Base-by-base conservation (phyloP, 23 tunicate species). In the Halocynthia roretzi region DNA sequence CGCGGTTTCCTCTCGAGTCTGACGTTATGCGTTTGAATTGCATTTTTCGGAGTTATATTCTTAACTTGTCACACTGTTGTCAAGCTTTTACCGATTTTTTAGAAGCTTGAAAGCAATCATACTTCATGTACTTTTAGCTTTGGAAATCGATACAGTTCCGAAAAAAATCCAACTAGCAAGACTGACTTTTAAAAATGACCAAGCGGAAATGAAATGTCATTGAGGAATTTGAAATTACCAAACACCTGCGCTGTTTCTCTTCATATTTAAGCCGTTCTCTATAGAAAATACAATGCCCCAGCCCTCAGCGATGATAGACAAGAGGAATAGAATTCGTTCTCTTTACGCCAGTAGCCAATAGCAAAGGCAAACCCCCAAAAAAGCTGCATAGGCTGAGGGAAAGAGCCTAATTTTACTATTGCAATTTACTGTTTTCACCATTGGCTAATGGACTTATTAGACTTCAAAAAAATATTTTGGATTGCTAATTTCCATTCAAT, bases 191-290 rank as follows among this genome's bases (percentile, higher is more conserved):
- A 74, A 14, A 54, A 54, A 74, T 31, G 44, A 31, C 44, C 44
- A 31, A 31, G 44, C 44, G 78, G 78, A 74, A 74, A 74, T 74
- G 78, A 74, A 74, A 54, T 20, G 40, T 54, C 50, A 64, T 74
- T 62, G 10, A 14, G 65, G 78, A 74, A 74, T 74, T 54, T 48
- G 6, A 65, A 65, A 65, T 65, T 48, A 48, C 19, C 31, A 20
- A 65, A 48, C 70, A 48, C 19, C 15, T 15, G 70, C 19, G n/a
- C 70, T 65, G 70, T 48, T 65, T 65, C 70, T 5, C 31, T 65
- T 65, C 70, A 48, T 65, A 20, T 65, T 15, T 20, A 65, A 65
- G 70, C n/a, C 10, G 9, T 65, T 10, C 31, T 15, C 6, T 9
- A 10, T 11, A 20, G 2, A 15, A 6, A 65, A 40, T 8, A 15